These are phyloP conservation scores for Enteromius paludinosus DNA, from an alignment of 2,797 vertebrate species.

Conservation along the genomic window DNA sequence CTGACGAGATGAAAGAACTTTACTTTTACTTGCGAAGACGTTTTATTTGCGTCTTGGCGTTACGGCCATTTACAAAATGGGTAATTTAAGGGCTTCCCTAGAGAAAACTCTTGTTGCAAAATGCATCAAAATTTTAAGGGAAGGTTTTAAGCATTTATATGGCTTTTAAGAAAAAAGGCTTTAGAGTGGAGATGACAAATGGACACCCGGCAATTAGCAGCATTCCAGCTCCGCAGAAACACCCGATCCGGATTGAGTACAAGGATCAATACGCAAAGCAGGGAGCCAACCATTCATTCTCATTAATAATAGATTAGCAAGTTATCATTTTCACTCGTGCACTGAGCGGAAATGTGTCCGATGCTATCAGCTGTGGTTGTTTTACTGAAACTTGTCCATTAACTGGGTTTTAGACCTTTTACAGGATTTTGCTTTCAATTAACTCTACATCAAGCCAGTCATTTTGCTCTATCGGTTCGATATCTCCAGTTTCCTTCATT, in stretches of 20 bases:
- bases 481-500: conserved; percentile 65
- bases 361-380: conserved; percentile 74
- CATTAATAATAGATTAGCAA: conserved; percentile 84
- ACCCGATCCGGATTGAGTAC: conserved; percentile 73
- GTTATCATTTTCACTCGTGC: conserved; percentile 79
- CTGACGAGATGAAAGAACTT: conserved; percentile 11
- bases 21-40: conserved; percentile 8
- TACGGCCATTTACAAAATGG: conserved; percentile 25
- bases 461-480: conserved; percentile 76
- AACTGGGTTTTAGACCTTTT: conserved; percentile 78
- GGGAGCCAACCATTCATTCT: conserved; percentile 79
- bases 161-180: conserved; percentile 54
- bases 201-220: conserved; percentile 69
- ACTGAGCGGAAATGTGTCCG: conserved; percentile 78
- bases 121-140: conserved; percentile 33
- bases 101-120: conserved; percentile 26
- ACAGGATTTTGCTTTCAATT: conserved; percentile 79
- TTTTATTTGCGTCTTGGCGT: not conserved
- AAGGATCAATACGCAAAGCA: conserved; percentile 75
- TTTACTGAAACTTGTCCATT: conserved; percentile 80
- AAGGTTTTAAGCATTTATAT: conserved; percentile 43
- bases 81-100: conserved; percentile 25
- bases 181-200: conserved; percentile 71
- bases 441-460: conserved; percentile 77
- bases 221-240: conserved; percentile 71